Percentiles rank a stretch among this genome's conserved stretches.
These are phyloP conservation scores for Zosterops lateralis DNA, from an alignment of 2,113 vertebrate species.

Conservation along the genomic window DNA sequence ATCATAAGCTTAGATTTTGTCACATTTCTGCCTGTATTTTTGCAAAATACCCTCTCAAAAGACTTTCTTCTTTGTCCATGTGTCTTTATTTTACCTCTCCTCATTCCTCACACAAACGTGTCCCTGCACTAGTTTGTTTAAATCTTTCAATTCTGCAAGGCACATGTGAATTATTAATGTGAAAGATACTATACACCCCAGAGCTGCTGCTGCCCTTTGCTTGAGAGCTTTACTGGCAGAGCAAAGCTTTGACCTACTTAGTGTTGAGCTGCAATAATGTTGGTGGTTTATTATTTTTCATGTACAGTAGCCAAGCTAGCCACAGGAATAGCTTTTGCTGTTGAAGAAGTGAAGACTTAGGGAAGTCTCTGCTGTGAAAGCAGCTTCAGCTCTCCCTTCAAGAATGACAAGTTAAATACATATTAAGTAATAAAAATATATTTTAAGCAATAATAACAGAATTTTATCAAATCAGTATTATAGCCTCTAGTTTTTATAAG, in stretches of 20 bases:
- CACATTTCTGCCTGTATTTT: not conserved
- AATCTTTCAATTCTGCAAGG: not conserved
- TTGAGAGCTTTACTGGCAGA: not conserved
- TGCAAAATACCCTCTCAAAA: not conserved
- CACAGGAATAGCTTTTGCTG: not conserved
- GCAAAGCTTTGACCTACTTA: not conserved
- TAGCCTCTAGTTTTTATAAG: not conserved
- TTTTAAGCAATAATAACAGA: not conserved
- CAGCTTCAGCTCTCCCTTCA: not conserved
- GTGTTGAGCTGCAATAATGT: not conserved
- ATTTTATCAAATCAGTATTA: not conserved
- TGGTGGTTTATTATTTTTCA: not conserved
- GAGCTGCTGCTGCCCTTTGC: conserved; percentile 3
- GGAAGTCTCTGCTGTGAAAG: not conserved
- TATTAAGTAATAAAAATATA: not conserved
- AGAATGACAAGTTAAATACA: not conserved
- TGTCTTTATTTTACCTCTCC: not conserved
- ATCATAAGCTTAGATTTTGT: not conserved
- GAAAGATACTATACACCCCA: not conserved
- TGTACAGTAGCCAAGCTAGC: not conserved
- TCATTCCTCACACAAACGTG: not conserved
- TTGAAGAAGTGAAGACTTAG: not conserved
- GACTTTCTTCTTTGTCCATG: not conserved
- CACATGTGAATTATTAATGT: not conserved
- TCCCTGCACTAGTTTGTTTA: not conserved